phyloP scores from a whole-genome alignment of 2,888 invertebrate species.

The Cheilosia pagana region DNA sequence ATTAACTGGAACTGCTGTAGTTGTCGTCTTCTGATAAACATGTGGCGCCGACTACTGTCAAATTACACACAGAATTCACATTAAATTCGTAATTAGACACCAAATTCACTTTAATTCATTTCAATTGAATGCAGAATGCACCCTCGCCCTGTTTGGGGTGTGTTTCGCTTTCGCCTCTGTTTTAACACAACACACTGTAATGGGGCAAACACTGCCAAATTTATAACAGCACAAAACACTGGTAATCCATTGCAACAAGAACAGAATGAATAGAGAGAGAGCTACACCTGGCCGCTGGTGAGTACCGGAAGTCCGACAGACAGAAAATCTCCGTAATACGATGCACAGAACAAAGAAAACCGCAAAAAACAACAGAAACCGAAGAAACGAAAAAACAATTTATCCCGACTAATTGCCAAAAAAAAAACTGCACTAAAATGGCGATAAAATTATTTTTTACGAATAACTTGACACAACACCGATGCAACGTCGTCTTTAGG shows the following conservation, averaged over 20 bases:
- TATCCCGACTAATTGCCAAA: slow-evolving; percentile 23
- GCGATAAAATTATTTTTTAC: slow-evolving; percentile 38
- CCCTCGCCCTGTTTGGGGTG: slow-evolving; percentile 24
- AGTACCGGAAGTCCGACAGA: slow-evolving; percentile 72
- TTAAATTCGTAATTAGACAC: slow-evolving; percentile 8
- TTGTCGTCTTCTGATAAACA: slow-evolving; percentile 29
- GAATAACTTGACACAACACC: slow-evolving; percentile 43
- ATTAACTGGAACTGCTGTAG: slow-evolving; percentile 17
- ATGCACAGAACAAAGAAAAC: slow-evolving; percentile 11
- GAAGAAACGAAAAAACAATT: slow-evolving; percentile 22
- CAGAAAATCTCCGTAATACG: slow-evolving; percentile 36
- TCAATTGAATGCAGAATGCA: slow-evolving; percentile 33
- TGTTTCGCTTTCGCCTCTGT: neutral
- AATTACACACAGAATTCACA: slow-evolving; percentile 22
- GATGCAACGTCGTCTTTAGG: slow-evolving; percentile 29
- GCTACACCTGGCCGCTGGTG: slow-evolving; percentile 60
- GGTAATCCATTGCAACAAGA: slow-evolving; percentile 67
- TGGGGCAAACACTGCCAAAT: slow-evolving; percentile 10
- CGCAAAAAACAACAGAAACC: slow-evolving; percentile 14
- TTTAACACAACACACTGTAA: slow-evolving; percentile 3
- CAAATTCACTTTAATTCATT: slow-evolving; percentile 20
- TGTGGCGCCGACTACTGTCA: slow-evolving; percentile 27
- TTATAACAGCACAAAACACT: slow-evolving; percentile 53
- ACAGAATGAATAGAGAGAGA: slow-evolving; percentile 25
- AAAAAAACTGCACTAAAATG: slow-evolving; percentile 43